Conservation (phyloP, 2,113 vertebrate species). For the Meles meles region DNA sequence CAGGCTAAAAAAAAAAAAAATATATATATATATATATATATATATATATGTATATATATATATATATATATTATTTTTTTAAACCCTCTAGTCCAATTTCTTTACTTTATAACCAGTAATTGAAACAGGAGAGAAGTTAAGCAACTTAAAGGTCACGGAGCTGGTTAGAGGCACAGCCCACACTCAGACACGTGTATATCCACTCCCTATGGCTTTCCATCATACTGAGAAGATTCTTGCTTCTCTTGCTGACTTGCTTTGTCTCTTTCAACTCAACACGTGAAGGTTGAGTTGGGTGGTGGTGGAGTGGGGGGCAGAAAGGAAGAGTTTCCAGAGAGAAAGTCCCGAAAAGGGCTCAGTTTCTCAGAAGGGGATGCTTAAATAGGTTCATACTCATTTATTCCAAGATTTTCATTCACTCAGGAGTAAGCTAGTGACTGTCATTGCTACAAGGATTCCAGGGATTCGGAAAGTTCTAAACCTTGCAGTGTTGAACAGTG, state of each 20-base stretch:
- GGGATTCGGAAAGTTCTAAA: not conserved
- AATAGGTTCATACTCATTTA: not conserved
- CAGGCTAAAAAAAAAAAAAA: not conserved
- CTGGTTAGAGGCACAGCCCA: not conserved
- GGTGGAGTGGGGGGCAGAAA: not conserved
- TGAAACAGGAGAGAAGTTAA: not conserved
- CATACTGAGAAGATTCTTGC: not conserved
- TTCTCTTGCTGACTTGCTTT: not conserved
- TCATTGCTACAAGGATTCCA: not conserved
- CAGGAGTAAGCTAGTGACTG: not conserved
- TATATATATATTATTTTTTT: not conserved
- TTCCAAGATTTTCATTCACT: not conserved
- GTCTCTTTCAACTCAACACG: not conserved
- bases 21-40: not conserved
- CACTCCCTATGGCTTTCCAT: not conserved
- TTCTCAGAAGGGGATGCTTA: not conserved
- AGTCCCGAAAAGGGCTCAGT: not conserved
- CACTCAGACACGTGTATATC: not conserved
- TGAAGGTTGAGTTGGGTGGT: not conserved
- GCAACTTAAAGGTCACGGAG: not conserved
- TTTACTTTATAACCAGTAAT: slow-evolving; percentile 15
- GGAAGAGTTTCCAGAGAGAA: not conserved
- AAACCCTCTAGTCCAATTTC: not conserved
- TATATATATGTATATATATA: too few species aligned
- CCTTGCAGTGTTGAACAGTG: not conserved